Evolutionary conservation across 2,113 vertebrate species (phyloP).

Genomic region (Glaucomys volans): DNA sequence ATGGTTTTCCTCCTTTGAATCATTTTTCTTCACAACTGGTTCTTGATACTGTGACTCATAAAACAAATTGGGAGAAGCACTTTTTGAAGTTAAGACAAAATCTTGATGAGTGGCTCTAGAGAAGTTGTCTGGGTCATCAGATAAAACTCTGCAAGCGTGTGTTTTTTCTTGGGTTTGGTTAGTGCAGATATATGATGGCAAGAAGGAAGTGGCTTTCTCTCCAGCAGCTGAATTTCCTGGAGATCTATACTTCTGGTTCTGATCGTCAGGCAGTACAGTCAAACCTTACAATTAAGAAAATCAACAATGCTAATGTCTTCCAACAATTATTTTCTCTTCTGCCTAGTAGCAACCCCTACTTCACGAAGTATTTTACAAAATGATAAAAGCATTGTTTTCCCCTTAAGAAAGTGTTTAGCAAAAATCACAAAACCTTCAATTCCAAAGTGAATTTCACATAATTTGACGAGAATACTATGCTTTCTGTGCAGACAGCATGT

Average conservation of each 20-base stretch:
- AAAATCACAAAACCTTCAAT: conserved; percentile 25
- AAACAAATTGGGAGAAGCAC: conserved; percentile 61
- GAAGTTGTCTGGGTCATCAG: conserved; percentile 4
- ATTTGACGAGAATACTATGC: neutral
- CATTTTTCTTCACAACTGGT: conserved; percentile 69
- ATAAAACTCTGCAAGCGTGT: neutral
- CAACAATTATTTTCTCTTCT: conserved; percentile 1
- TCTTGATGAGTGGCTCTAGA: conserved; percentile 68
- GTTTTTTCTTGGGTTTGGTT: conserved; percentile 66
- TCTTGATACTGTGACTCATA: conserved; percentile 74
- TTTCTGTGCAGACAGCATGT: neutral
- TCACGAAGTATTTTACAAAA: conserved; percentile 3
- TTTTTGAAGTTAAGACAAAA: conserved; percentile 72
- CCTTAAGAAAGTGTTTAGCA: conserved; percentile 6
- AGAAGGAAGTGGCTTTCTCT: neutral
- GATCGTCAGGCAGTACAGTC: conserved; percentile 64
- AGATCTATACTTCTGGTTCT: conserved; percentile 69
- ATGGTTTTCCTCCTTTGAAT: conserved; percentile 73
- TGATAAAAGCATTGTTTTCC: neutral
- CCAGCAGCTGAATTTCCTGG: conserved; percentile 1
- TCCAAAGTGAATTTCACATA: neutral
- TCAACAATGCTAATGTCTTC: conserved; percentile 30
- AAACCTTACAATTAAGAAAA: conserved; percentile 73
- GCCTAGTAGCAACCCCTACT: neutral
- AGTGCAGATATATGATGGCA: conserved; percentile 52